Evolutionary conservation across 2,888 invertebrate species (phyloP).

Genomic region (Cataglyphis altisquamis): DNA sequence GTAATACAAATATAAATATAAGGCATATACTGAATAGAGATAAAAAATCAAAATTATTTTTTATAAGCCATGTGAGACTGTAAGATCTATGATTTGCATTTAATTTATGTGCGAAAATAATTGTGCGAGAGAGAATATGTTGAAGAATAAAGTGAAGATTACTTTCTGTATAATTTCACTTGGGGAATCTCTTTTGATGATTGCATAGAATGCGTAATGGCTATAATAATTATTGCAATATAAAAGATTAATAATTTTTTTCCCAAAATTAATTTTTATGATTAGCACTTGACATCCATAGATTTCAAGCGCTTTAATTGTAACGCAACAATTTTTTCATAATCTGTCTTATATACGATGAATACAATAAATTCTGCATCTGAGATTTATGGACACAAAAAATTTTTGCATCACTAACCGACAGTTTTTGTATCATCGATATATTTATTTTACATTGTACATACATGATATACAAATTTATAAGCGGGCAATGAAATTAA

Average conservation of each 20-base stretch:
- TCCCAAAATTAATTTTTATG: neutral
- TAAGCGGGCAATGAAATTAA: constrained; percentile 38
- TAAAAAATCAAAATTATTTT: neutral
- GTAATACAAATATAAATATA: neutral
- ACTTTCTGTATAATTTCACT: neutral
- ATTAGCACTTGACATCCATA: neutral
- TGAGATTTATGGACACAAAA: neutral
- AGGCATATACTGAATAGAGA: neutral
- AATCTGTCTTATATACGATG: neutral
- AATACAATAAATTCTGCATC: neutral
- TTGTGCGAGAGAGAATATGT: neutral
- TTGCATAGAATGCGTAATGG: neutral
- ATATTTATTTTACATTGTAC: constrained; percentile 21
- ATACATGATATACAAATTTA: constrained; percentile 14
- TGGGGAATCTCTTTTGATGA: neutral
- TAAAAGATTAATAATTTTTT: neutral
- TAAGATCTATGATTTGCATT: neutral
- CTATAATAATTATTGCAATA: neutral
- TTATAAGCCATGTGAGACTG: neutral
- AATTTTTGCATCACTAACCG: neutral
- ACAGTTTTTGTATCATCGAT: neutral
- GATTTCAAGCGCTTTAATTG: neutral
- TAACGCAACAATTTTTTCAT: neutral
- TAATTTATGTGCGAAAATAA: constrained; percentile 28
- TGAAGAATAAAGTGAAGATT: neutral